Evolutionary conservation across 1,140 invertebrate species (phyloP), one percentile per base, ranked within the genome.

Genomic region (Trichonephila clavata): DNA sequence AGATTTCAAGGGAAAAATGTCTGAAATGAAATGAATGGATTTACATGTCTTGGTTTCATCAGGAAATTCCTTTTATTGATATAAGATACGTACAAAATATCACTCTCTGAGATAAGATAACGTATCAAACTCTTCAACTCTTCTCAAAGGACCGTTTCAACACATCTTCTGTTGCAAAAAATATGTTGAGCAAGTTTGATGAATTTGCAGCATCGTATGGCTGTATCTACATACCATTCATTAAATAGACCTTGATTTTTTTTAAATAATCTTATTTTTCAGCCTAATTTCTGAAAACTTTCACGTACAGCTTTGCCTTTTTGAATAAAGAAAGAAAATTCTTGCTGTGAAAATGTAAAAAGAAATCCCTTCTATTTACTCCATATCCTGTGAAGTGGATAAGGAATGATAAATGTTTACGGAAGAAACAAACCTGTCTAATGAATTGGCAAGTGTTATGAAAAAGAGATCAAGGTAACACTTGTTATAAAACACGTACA

Each of bases 401-500:
- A 84, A 84, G 81, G 10, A 84, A 24, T 86, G 84, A 86, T 86
- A 24, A 63, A 86, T 63, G 60, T 63, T 63, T 32, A 39, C 59
- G 59, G 59, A 86, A 86, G 81, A 86, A 86, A 86, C 84, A 60
- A 86, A 86, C 84, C 84, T 39, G 60, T 60, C 84, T 86, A 86
- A 86, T 63, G 50, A 86, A 86, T 86, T 61, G 84, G 84, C 84
- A 39, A 86, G 84, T 86, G 84, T 86, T 86, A 61, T 86, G 84
- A 63, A 86, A 86, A 86, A 16, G 84, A 61, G 84, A 86, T 86
- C 84, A 86, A 86, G 84, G 84, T 86, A 86, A 86, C 27, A 63
- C 24, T 32, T 86, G 50, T 63, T 83, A 86, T 50, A 63, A 63
- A 10, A 63, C 84, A 18, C 71, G 71, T 39, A 77, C 71, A 77